phyloP scores from a whole-genome alignment of 2,113 vertebrate genomes.

The Sebastes schlegelii region DNA sequence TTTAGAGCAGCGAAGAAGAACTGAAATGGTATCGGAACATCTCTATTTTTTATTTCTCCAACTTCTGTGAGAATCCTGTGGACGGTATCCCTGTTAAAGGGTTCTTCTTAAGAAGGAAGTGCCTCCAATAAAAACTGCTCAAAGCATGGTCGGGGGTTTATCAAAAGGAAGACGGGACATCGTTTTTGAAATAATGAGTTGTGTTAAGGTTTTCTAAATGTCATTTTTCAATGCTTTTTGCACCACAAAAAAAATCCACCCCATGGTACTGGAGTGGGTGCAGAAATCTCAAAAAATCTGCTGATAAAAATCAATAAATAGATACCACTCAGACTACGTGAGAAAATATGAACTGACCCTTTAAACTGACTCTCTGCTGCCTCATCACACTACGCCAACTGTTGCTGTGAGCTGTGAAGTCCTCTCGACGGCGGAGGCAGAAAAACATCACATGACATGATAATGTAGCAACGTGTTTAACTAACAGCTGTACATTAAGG shows the following conservation, averaged over 20 bases:
- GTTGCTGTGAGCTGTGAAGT: conserved; percentile 22
- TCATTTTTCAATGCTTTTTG: neutral
- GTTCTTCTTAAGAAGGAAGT: too few species aligned
- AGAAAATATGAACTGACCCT: neutral
- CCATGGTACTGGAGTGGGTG: neutral
- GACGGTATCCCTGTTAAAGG: neutral
- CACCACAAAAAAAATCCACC: neutral
- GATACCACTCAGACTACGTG: neutral
- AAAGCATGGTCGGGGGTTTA: neutral
- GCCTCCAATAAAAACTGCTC: too few species aligned
- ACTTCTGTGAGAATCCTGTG: neutral
- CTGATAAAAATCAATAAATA: neutral
- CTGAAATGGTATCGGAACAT: too few species aligned
- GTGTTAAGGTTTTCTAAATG: neutral
- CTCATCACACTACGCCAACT: conserved; percentile 54
- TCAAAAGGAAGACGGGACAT: neutral
- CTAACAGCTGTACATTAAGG: neutral
- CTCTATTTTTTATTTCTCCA: neutral
- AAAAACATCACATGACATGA: conserved; percentile 55
- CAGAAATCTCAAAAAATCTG: neutral
- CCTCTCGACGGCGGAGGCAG: conserved; percentile 43
- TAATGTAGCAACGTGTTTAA: conserved; percentile 4
- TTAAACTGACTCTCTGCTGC: conserved; percentile 38
- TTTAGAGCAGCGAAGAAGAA: too few species aligned
- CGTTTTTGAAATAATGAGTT: neutral